These are phyloP conservation scores for Doryteuthis pealeii DNA, from an alignment of 1,140 invertebrate species.

Conservation along the genomic window DNA sequence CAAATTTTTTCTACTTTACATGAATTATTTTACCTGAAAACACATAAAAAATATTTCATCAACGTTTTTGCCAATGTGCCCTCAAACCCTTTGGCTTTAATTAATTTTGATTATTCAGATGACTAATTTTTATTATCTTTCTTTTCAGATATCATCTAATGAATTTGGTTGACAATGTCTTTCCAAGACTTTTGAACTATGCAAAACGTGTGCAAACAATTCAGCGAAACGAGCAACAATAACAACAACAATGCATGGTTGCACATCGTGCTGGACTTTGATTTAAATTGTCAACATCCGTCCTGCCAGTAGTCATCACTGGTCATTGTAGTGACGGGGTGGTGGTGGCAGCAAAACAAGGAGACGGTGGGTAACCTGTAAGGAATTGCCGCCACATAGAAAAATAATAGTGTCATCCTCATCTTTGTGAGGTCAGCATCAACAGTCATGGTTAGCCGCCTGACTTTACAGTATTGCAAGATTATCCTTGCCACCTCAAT, in stretches of 20 bases:
- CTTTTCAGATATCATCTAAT: too few relatives aligned
- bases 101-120: too few relatives aligned
- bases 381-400: neutral
- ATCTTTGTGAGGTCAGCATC: too few relatives aligned
- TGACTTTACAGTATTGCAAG: conserved; percentile 69
- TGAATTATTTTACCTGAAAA: too few relatives aligned
- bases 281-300: neutral
- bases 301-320: neutral
- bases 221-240: neutral
- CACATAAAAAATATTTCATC: too few relatives aligned
- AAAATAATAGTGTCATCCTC: too few relatives aligned
- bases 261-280: neutral
- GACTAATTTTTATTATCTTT: too few relatives aligned
- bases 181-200: neutral
- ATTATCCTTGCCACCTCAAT: conserved; percentile 91
- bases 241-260: neutral
- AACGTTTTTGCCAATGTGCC: too few relatives aligned
- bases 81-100: too few relatives aligned
- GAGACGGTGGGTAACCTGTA: neutral
- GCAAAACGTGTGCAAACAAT: neutral
- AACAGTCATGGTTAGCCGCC: conserved; percentile 47
- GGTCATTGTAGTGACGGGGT: neutral
- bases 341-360: neutral
- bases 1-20: too few relatives aligned
- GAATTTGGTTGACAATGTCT: too few relatives aligned